A percentile compares a stretch with the other conserved stretches of the same genome.
Conservation (phyloP, 2,797 vertebrate species). For the Sphenodon punctatus region DNA sequence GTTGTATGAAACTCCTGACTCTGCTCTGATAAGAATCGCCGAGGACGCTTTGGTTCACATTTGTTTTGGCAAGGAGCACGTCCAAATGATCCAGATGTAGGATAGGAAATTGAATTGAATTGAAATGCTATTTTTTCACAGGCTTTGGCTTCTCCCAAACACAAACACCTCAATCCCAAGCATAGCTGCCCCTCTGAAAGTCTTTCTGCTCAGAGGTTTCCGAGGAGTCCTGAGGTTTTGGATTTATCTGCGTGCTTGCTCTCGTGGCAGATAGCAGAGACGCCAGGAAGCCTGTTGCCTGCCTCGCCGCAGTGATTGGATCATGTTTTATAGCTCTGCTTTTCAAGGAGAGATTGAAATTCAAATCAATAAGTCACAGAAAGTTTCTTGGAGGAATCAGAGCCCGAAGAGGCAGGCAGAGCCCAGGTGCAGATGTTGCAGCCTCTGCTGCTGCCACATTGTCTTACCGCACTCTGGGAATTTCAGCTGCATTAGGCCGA, state of each 20-base stretch:
- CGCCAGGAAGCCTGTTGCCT: conserved; percentile 28
- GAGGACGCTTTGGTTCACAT: conserved; percentile 68
- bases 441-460: accelerated
- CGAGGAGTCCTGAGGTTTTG: conserved; percentile 7
- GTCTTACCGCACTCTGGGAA: neutral
- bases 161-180: conserved; percentile 66
- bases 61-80: conserved; percentile 64
- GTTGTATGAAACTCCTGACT: conserved; percentile 56
- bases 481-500: accelerated
- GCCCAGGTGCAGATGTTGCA: accelerated
- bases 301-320: neutral
- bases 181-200: conserved; percentile 56
- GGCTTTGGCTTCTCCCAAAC: conserved; percentile 58
- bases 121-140: conserved; percentile 61
- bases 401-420: accelerated
- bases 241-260: conserved; percentile 40
- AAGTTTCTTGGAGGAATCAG: too few relatives aligned
- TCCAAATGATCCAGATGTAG: conserved; percentile 62
- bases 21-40: conserved; percentile 60
- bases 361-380: accelerated
- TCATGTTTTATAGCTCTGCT: neutral
- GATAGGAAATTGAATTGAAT: conserved; percentile 65
- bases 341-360: neutral
- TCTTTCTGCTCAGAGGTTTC: conserved; percentile 54
- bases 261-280: conserved; percentile 6